Conservation (phyloP, 2,888 invertebrate species). For the Drosophila melanosoma region DNA sequence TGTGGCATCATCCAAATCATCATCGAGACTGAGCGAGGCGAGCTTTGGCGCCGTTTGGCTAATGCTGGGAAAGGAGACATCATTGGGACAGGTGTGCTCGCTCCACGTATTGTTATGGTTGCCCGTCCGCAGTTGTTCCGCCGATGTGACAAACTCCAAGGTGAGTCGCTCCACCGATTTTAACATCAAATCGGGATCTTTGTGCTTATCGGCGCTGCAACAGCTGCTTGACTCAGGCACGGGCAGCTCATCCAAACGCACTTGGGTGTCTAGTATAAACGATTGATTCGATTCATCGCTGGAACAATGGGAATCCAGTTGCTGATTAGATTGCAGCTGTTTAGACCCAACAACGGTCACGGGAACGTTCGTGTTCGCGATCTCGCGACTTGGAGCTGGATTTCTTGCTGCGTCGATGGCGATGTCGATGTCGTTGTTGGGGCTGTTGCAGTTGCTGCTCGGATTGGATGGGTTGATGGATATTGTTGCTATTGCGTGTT, state of each 20-base stretch:
- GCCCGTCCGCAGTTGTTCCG: constrained; percentile 86
- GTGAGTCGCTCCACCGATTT: constrained; percentile 89
- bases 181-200: constrained; percentile 89
- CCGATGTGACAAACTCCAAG: constrained; percentile 88
- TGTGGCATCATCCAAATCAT: constrained; percentile 66
- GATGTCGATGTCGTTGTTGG: constrained; percentile 79
- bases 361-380: constrained; percentile 79
- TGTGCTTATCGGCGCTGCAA: constrained; percentile 83
- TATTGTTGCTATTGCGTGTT: constrained; percentile 78
- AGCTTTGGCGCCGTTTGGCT: constrained; percentile 91
- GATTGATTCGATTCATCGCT: constrained; percentile 82
- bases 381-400: constrained; percentile 66
- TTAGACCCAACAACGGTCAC: constrained; percentile 82
- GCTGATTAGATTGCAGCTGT: constrained; percentile 69
- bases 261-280: constrained; percentile 79
- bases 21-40: constrained; percentile 89
- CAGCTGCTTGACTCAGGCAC: constrained; percentile 7
- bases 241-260: constrained; percentile 57
- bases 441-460: constrained; percentile 83
- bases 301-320: constrained; percentile 60
- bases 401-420: constrained; percentile 80
- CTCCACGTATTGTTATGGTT: constrained; percentile 89
- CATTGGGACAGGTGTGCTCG: constrained; percentile 91
- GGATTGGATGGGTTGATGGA: constrained; percentile 28
- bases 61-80: constrained; percentile 92